Evolutionary conservation across 2,888 invertebrate species (phyloP), one percentile per base, ranked within the genome.

Genomic region (Cantharis flavilabris): DNA sequence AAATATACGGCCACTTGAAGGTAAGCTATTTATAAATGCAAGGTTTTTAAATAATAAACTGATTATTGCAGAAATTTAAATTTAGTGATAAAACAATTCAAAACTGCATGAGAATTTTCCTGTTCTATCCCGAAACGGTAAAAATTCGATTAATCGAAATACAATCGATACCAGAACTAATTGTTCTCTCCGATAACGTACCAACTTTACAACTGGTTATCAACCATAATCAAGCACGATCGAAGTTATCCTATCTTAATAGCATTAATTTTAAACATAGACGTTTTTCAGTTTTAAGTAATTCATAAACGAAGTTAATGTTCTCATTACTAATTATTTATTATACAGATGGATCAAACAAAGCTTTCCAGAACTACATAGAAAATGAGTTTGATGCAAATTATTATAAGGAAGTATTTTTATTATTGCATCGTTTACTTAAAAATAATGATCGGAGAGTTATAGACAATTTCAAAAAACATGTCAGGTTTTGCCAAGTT

Each of bases 401-500:
- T 5, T 88, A 87, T 77, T 88, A 88, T 0, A 84, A 83, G 0
- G 91, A 91, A 81, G 84, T 90, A 2, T 79, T 89, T 0, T 83
- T 86, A 5, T 90, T 88, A 80, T 80, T 91, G 11, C 82, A 87
- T 10, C 85, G 87, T n/a, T 79, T 88, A 13, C 84, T 91, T 75
- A 86, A 72, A 76, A 84, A 69, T 71, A 86, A 71, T 80, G 84
- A 76, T 78, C 80, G 62, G 77, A 84, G 64, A 9, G 83, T 91
- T 11, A 84, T 88, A 9, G 81, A 82, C 49, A 78, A 85, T 77
- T 84, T 94, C 16, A 88, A 86, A 16, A 89, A 89, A 7, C 94
- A 95, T 87, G 92, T 92, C 3, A 92, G 90, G 84, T 93, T 92
- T 91, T 89, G 91, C 11, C 91, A 92, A 82, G 90, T 92, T 16